Conservation (phyloP, 2,113 vertebrate species). For the Cinclus mexicanus region DNA sequence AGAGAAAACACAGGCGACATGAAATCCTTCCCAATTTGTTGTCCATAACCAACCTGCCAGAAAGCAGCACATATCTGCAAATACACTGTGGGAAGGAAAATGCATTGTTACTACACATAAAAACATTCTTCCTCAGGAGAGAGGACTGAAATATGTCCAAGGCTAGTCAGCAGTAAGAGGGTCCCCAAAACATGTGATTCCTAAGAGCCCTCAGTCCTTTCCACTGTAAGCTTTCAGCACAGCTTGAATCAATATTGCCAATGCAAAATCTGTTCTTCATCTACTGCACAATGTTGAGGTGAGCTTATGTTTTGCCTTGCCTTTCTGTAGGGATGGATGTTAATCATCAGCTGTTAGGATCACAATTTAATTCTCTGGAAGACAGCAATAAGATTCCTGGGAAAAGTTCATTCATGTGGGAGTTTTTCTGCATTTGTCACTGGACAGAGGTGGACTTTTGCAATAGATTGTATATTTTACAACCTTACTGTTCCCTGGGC, state of each 20-base stretch:
- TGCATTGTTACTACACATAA: slow-evolving; percentile 64
- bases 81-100: slow-evolving; percentile 42
- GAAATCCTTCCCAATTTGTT: slow-evolving; percentile 63
- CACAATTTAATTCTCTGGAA: slow-evolving; percentile 49
- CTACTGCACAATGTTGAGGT: slow-evolving; percentile 18
- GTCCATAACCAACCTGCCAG: slow-evolving; percentile 55
- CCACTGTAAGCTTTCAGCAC: not conserved
- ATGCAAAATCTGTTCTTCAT: slow-evolving; percentile 70
- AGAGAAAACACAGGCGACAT: slow-evolving; percentile 63
- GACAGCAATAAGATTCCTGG: not conserved
- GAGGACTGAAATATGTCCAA: slow-evolving; percentile 27
- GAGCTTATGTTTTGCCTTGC: slow-evolving; percentile 10
- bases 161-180: not conserved
- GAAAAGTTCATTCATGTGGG: not conserved
- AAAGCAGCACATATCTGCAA: slow-evolving; percentile 67
- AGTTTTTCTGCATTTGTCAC: not conserved
- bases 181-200: slow-evolving; percentile 10
- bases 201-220: slow-evolving; percentile 23
- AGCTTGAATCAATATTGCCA: slow-evolving; percentile 15
- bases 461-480: not conserved
- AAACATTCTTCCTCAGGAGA: slow-evolving; percentile 52
- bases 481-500: not conserved
- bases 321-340: slow-evolving; percentile 50
- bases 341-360: slow-evolving; percentile 46
- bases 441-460: not conserved